Base-by-base conservation (phyloP, 1,140 invertebrate genomes). In the Aphis gossypii region DNA sequence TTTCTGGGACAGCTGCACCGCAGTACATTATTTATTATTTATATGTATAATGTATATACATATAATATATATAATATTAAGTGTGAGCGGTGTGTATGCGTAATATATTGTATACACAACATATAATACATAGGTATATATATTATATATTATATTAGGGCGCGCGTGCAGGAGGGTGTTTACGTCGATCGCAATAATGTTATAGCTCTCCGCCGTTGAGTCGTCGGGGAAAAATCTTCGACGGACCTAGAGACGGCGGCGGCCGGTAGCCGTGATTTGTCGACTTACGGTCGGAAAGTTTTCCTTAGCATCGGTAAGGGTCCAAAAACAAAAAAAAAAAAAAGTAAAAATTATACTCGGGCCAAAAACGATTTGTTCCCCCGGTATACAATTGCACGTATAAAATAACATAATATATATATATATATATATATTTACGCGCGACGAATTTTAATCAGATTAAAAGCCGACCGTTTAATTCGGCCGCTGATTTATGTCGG, bases 391-490 rank as follows among this genome's bases (percentile, higher is more conserved):
- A 76, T n/a, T n/a, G 60, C 60, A n/a, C 44, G 35, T 41, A 48
- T 48, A 48, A 9, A 51, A 51, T n/a, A 30, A 56, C 35, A 56
- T n/a, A 35, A 56, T 38, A 56, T 21, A 88, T 20, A 18, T 23
- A 35, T 54, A 38, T 41, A 60, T 14, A 35, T 51, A 30, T 60
- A 44, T 41, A 44, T 44, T 44, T 60, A 68, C 41, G 44, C 54
- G 30, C 89, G 54, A 44, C 56, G 54, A 90, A 90, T 93, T 93
- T 82, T 86, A 93, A 93, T 93, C 92, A 86, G 92, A 93, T 93
- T 93, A 93, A 93, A 93, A 93, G 92, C 92, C 68, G 82, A 41
- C 82, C 92, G 48, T 93, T 93, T 93, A 84, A 93, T 93, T 54
- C 48, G 35, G 48, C 68, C 92, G 46, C 35, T 93, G 92, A 93